Evolutionary conservation across 1,140 invertebrate genomes (phyloP).

Genomic region (Tetragnatha versicolor): DNA sequence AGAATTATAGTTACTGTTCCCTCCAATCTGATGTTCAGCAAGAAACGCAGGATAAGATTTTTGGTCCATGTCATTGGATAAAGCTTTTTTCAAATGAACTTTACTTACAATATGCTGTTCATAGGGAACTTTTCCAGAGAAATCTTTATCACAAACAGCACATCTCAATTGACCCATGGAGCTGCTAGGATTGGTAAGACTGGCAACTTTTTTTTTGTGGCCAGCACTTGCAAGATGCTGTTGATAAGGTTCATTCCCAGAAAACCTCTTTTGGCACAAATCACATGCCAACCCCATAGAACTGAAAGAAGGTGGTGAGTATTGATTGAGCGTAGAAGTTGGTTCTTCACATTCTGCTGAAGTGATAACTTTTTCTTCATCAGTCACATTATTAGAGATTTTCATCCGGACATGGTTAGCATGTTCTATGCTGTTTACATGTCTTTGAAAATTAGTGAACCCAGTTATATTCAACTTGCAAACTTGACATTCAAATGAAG

Average conservation of each 20-base stretch:
- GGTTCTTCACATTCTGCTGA: background rate
- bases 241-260: slow-evolving; percentile 7
- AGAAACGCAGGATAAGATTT: background rate
- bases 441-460: background rate
- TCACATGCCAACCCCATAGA: slow-evolving; percentile 1
- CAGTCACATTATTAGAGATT: background rate
- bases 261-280: background rate
- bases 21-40: background rate
- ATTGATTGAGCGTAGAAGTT: background rate
- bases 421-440: slow-evolving; percentile 15
- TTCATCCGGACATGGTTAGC: background rate
- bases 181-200: background rate
- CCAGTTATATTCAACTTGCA: background rate
- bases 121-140: background rate
- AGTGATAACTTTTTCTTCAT: background rate
- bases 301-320: background rate
- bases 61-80: no score
- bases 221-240: slow-evolving; percentile 15
- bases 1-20: background rate
- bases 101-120: background rate
- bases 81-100: background rate
- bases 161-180: background rate
- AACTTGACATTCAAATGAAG: no score
- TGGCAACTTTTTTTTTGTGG: background rate
- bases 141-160: background rate